Percentiles rank a stretch among this genome's conserved stretches.
These are phyloP conservation scores for Apantesis nais DNA, from an alignment of 2,888 invertebrate genomes.

Conservation along the genomic window DNA sequence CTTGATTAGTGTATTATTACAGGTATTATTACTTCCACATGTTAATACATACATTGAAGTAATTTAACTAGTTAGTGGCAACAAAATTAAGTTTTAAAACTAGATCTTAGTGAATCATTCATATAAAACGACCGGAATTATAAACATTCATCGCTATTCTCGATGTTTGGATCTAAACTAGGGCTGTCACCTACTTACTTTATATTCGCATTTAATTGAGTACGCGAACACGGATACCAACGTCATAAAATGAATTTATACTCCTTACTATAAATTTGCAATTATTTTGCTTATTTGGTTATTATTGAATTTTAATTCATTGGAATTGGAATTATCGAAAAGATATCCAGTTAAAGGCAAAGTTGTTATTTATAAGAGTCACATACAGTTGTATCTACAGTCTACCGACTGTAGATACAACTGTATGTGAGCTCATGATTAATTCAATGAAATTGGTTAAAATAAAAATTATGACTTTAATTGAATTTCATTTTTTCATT, in stretches of 20 bases:
- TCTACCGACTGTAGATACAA: no score
- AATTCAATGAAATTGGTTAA: neutral
- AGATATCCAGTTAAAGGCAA: neutral
- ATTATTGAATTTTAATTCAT: neutral
- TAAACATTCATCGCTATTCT: slow-evolving; percentile 5
- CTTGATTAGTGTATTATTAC: slow-evolving; percentile 1
- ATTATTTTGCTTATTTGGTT: neutral
- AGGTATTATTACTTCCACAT: slow-evolving; percentile 1
- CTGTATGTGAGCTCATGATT: neutral
- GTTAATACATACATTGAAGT: neutral
- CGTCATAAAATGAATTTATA: neutral
- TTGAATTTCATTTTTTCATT: no score
- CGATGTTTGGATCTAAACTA: slow-evolving; percentile 1
- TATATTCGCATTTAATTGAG: neutral
- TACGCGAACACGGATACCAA: neutral
- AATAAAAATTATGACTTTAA: no score
- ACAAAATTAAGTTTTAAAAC: slow-evolving; percentile 11
- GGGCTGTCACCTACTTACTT: slow-evolving; percentile 7
- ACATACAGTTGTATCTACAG: neutral
- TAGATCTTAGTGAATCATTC: slow-evolving; percentile 11
- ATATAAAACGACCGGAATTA: slow-evolving; percentile 9
- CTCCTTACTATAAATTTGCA: neutral
- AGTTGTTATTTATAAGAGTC: neutral
- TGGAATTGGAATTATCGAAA: neutral
- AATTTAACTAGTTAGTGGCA: slow-evolving; percentile 5